Conservation (phyloP, 2,888 invertebrate genomes). For the Gandaritis pyraliata region DNA sequence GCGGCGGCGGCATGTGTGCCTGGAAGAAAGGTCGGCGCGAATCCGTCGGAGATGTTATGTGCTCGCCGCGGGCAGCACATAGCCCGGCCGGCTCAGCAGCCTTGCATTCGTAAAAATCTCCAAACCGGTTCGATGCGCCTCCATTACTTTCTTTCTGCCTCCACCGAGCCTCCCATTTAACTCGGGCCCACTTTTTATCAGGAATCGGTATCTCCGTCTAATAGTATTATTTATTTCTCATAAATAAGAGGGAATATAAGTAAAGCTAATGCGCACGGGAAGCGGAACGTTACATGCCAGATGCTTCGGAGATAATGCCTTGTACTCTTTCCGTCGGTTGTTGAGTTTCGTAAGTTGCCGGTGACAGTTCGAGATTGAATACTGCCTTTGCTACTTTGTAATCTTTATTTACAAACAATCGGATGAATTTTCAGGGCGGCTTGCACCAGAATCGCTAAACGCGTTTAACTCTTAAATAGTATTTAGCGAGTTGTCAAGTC, state of each 20-base stretch:
- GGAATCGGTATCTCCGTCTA: constrained; percentile 84
- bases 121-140: constrained; percentile 83
- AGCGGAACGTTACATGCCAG: constrained; percentile 78
- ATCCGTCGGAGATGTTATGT: constrained; percentile 79
- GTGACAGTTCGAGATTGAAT: constrained; percentile 64
- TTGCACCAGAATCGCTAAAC: too few species aligned
- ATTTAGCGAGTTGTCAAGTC: too few species aligned
- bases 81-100: constrained; percentile 68
- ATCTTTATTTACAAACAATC: constrained; percentile 65
- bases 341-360: constrained; percentile 68
- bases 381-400: constrained; percentile 51
- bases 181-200: constrained; percentile 84
- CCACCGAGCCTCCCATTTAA: constrained; percentile 83
- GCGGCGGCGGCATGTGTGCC: constrained; percentile 48
- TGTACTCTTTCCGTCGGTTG: constrained; percentile 62
- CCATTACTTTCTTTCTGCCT: constrained; percentile 84
- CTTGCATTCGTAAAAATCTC: constrained; percentile 85
- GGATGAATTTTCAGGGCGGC: constrained; percentile 54
- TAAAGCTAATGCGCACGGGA: constrained; percentile 80
- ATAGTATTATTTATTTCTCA: constrained; percentile 85
- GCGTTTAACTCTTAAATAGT: too few species aligned
- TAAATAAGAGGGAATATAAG: constrained; percentile 82
- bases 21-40: constrained; percentile 78
- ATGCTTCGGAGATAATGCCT: constrained; percentile 73
- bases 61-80: constrained; percentile 74